phyloP scores from a whole-genome alignment of 2,888 invertebrate species.

The Atherix ibis region DNA sequence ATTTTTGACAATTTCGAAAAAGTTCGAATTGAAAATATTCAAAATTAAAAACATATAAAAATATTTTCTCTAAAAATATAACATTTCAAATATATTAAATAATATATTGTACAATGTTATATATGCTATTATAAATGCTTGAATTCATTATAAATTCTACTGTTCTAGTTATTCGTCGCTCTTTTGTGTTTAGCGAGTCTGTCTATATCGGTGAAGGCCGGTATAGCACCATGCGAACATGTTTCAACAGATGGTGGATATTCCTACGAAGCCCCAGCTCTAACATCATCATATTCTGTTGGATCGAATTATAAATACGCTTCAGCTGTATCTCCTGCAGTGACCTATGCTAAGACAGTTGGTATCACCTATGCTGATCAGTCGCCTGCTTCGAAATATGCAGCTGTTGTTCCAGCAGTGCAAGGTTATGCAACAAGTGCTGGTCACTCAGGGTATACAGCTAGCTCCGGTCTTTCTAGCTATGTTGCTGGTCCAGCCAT shows the following conservation, averaged over 20 bases:
- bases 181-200: slow-evolving; percentile 22
- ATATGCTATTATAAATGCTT: too few relatives aligned
- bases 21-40: too few relatives aligned
- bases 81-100: too few relatives aligned
- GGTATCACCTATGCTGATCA: slow-evolving; percentile 26
- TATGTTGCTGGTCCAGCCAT: slow-evolving; percentile 24
- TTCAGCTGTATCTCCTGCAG: slow-evolving; percentile 24
- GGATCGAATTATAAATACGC: too few relatives aligned
- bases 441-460: slow-evolving; percentile 33
- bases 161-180: slow-evolving; percentile 19
- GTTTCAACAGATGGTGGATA: slow-evolving; percentile 36
- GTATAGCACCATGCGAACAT: slow-evolving; percentile 24
- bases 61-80: too few relatives aligned
- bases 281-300: slow-evolving; percentile 33
- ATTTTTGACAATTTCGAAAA: too few relatives aligned
- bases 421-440: slow-evolving; percentile 41
- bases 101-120: too few relatives aligned
- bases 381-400: slow-evolving; percentile 29
- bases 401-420: slow-evolving; percentile 31
- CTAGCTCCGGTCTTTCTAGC: slow-evolving; percentile 15
- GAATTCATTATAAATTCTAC: slow-evolving; percentile 3
- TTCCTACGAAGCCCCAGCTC: slow-evolving; percentile 37
- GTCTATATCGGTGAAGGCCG: slow-evolving; percentile 17
- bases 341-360: slow-evolving; percentile 24
- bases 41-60: too few relatives aligned